Evolutionary conservation across 2,888 invertebrate species (phyloP).

Genomic region (Allophyes oxyacanthae): DNA sequence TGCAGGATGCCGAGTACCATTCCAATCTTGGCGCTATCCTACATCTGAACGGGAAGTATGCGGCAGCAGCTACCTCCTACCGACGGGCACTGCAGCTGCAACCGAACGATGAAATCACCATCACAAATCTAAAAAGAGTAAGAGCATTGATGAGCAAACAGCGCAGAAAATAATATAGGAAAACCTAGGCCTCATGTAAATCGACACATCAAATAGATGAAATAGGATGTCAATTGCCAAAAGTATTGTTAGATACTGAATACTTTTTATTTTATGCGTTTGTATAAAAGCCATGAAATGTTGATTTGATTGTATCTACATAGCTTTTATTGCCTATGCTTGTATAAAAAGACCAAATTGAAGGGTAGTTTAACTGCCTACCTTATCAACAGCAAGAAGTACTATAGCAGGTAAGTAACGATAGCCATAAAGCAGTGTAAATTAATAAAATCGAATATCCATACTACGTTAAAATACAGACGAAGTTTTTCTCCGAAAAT

Average conservation of each 20-base stretch:
- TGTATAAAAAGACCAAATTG: constrained; percentile 47
- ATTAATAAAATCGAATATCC: constrained; percentile 43
- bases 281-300: constrained; percentile 52
- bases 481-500: constrained; percentile 31
- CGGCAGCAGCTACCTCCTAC: constrained; percentile 96
- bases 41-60: constrained; percentile 97
- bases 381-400: constrained; percentile 9
- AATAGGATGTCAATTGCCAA: constrained; percentile 85
- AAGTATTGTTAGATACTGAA: constrained; percentile 67
- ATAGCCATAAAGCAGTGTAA: constrained; percentile 24
- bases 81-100: constrained; percentile 95
- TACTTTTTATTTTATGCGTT: constrained; percentile 59
- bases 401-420: constrained; percentile 29
- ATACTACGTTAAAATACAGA: constrained; percentile 21
- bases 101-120: constrained; percentile 96
- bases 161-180: constrained; percentile 71
- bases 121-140: constrained; percentile 94
- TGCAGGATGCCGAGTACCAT: constrained; percentile 95
- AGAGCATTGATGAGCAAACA: constrained; percentile 78
- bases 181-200: constrained; percentile 44
- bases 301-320: constrained; percentile 33
- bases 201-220: constrained; percentile 58
- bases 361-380: constrained; percentile 41
- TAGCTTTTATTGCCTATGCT: constrained; percentile 48
- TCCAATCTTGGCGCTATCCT: constrained; percentile 98